Evolutionary conservation across 2,113 vertebrate species (phyloP).

Genomic region (Pseudorectes ferrugineus): DNA sequence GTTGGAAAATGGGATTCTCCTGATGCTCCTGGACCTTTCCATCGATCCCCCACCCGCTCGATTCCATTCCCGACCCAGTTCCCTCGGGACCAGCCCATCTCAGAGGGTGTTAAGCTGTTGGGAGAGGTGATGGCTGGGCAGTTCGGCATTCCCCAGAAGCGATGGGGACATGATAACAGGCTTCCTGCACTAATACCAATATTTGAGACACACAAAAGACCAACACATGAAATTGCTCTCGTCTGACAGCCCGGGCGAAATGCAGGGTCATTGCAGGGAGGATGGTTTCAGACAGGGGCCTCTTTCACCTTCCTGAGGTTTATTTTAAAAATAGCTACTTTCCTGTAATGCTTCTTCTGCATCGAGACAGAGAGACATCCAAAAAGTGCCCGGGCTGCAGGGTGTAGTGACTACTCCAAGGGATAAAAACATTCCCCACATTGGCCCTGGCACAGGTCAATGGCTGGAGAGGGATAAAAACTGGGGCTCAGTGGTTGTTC

Average conservation of each 20-base stretch:
- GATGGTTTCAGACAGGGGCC: background rate
- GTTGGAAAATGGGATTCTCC: background rate
- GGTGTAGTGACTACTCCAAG: background rate
- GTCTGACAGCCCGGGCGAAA: background rate
- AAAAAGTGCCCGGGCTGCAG: background rate
- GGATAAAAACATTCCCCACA: background rate
- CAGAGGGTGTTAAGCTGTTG: background rate
- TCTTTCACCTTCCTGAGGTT: background rate
- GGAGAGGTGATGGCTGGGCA: background rate
- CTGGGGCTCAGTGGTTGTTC: background rate
- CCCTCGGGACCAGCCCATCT: background rate
- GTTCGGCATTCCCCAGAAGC: background rate
- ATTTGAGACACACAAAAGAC: background rate
- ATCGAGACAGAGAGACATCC: background rate
- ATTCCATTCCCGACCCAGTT: background rate
- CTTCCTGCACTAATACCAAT: background rate
- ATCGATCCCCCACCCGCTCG: accelerated
- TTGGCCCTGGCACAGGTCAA: background rate
- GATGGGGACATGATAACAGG: background rate
- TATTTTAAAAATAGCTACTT: background rate
- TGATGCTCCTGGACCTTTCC: background rate
- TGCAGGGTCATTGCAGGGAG: background rate
- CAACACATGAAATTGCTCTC: background rate
- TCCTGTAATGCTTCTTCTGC: background rate
- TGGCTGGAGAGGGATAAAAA: background rate